Percentiles rank a stretch among this genome's conserved stretches.
Evolutionary conservation across 2,113 vertebrate species (phyloP).

Genomic region (Numenius arquata): DNA sequence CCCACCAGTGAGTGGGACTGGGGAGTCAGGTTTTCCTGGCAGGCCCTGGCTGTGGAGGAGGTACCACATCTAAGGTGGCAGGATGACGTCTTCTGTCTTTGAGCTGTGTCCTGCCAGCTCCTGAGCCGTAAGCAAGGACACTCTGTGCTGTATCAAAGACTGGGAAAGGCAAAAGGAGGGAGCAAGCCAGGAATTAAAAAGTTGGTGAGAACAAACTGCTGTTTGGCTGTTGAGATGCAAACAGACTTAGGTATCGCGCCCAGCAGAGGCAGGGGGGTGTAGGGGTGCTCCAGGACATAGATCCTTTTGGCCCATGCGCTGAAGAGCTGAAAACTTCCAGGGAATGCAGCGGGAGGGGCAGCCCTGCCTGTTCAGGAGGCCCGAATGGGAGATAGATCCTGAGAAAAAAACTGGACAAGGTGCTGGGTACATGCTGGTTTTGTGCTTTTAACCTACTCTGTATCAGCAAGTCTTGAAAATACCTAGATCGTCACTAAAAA

Average conservation of each 20-base stretch:
- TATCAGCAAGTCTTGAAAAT: neutral
- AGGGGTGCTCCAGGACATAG: neutral
- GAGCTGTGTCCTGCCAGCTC: neutral
- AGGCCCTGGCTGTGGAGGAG: neutral
- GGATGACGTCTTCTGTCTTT: neutral
- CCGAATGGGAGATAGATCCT: neutral
- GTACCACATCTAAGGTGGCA: fast-evolving
- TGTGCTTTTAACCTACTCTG: neutral
- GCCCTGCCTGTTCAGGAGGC: neutral
- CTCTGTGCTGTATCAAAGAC: neutral
- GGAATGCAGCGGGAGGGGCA: neutral
- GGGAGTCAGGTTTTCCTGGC: neutral
- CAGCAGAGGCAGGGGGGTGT: neutral
- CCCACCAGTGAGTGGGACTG: neutral
- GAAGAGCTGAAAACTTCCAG: neutral
- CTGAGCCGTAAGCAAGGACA: neutral
- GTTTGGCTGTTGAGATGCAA: neutral
- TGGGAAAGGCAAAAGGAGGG: neutral
- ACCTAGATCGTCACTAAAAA: neutral
- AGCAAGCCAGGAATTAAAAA: neutral
- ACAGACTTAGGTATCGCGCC: fast-evolving
- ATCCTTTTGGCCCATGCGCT: neutral
- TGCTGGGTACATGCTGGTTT: neutral
- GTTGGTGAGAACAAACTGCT: neutral
- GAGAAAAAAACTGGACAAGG: neutral